Evolutionary conservation across 2,888 invertebrate genomes (phyloP).

Genomic region (Spodoptera exigua): DNA sequence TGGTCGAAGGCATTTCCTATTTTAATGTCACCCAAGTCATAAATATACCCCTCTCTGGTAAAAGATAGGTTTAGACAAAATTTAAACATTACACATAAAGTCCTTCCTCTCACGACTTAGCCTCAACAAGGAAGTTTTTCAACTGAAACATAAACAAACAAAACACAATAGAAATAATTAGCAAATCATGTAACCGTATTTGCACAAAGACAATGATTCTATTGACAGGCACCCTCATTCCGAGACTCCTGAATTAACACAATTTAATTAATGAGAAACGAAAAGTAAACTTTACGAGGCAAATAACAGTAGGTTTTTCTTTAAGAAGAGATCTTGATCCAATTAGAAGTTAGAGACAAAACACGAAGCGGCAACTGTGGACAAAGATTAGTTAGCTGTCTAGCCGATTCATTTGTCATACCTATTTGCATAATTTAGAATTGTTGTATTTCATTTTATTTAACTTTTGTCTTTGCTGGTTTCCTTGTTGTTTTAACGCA

Average conservation of each 20-base stretch:
- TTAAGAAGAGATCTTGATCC: slow-evolving; percentile 68
- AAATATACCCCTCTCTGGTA: too few relatives aligned
- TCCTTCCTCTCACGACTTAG: too few relatives aligned
- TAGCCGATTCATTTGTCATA: slow-evolving; percentile 1
- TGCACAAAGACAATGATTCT: slow-evolving; percentile 27
- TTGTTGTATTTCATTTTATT: too few relatives aligned
- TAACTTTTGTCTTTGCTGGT: too few relatives aligned
- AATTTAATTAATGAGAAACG: slow-evolving; percentile 67
- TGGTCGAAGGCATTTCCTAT: too few relatives aligned
- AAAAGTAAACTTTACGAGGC: slow-evolving; percentile 65
- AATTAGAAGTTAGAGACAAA: slow-evolving; percentile 68
- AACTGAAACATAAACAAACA: background rate
- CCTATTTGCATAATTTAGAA: slow-evolving; percentile 10
- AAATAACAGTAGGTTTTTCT: slow-evolving; percentile 68
- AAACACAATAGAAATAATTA: slow-evolving; percentile 26
- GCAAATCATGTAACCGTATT: slow-evolving; percentile 11
- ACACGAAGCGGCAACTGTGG: slow-evolving; percentile 57
- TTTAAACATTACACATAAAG: too few relatives aligned
- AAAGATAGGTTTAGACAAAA: too few relatives aligned
- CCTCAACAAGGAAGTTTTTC: too few relatives aligned
- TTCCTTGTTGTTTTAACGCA: too few relatives aligned
- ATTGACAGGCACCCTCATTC: slow-evolving; percentile 41
- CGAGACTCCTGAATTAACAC: slow-evolving; percentile 62
- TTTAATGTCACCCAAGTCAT: too few relatives aligned
- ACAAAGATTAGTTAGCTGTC: slow-evolving; percentile 50